phyloP scores from a whole-genome alignment of 2,113 vertebrate genomes.

The Puntigrus tetrazona region DNA sequence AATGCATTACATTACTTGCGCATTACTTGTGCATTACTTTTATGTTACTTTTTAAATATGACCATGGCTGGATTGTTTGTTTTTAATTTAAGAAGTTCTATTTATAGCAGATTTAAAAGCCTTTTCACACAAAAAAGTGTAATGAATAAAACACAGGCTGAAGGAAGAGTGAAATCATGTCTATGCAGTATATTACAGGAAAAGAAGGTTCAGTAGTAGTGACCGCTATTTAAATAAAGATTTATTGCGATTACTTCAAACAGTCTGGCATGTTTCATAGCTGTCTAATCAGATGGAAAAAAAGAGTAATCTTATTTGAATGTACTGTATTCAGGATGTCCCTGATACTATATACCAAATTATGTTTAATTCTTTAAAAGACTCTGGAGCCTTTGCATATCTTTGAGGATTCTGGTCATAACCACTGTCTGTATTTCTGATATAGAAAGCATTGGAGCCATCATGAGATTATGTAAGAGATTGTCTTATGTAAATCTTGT shows the following conservation, averaged over 20 bases:
- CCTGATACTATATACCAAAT: neutral
- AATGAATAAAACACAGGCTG: too few relatives aligned
- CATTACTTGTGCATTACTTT: too few relatives aligned
- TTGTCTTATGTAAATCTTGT: neutral
- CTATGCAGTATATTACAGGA: too few relatives aligned
- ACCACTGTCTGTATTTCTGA: neutral
- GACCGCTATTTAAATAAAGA: neutral
- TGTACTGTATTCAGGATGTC: neutral
- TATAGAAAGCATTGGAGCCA: neutral
- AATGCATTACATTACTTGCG: too few relatives aligned
- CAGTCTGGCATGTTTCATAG: neutral
- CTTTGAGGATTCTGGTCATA: neutral
- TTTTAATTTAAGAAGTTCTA: too few relatives aligned
- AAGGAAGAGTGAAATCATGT: too few relatives aligned
- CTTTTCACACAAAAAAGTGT: too few relatives aligned
- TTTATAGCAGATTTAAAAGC: too few relatives aligned
- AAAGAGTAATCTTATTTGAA: neutral
- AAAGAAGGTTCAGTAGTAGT: too few relatives aligned
- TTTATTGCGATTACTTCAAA: neutral
- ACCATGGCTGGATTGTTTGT: too few relatives aligned
- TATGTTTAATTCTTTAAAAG: neutral
- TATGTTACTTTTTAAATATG: too few relatives aligned
- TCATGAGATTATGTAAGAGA: conserved; percentile 6
- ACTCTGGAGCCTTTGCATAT: neutral
- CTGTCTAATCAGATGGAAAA: neutral